Conservation (phyloP, 2,888 invertebrate species). For the Tryphoninae sp. region DNA sequence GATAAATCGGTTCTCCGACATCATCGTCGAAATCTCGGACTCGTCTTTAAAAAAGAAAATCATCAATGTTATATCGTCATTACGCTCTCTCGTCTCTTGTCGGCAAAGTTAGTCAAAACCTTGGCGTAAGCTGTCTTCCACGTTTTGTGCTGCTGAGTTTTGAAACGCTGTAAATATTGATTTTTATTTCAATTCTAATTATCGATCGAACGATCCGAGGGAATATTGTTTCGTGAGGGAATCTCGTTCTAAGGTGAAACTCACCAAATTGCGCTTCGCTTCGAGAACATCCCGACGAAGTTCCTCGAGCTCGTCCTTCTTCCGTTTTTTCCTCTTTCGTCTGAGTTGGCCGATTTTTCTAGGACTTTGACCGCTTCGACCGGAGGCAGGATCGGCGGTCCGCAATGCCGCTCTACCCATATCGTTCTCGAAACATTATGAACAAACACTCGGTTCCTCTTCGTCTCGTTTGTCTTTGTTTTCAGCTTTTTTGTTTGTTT, state of each 20-base stretch:
- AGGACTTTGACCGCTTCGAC: slow-evolving; percentile 17
- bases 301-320: slow-evolving; percentile 59
- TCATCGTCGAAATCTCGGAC: not conserved
- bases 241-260: not conserved
- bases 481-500: not conserved
- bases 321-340: slow-evolving; percentile 58
- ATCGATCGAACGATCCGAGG: not conserved
- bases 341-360: slow-evolving; percentile 39
- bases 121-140: slow-evolving; percentile 37
- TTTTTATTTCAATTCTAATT: not conserved
- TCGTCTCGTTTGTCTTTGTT: not conserved
- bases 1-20: not conserved
- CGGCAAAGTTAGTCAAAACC: slow-evolving; percentile 60
- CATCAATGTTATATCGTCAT: slow-evolving; percentile 12
- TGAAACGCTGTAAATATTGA: slow-evolving; percentile 36
- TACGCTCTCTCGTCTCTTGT: slow-evolving; percentile 61
- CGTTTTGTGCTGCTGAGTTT: slow-evolving; percentile 7
- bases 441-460: not conserved
- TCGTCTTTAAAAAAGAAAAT: not conserved
- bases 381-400: slow-evolving; percentile 15
- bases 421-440: slow-evolving; percentile 9
- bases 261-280: slow-evolving; percentile 58
- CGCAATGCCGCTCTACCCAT: slow-evolving; percentile 52
- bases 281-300: slow-evolving; percentile 58
- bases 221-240: not conserved